Conservation (phyloP, 2,888 invertebrate genomes). For the Druceiella hillmani region DNA sequence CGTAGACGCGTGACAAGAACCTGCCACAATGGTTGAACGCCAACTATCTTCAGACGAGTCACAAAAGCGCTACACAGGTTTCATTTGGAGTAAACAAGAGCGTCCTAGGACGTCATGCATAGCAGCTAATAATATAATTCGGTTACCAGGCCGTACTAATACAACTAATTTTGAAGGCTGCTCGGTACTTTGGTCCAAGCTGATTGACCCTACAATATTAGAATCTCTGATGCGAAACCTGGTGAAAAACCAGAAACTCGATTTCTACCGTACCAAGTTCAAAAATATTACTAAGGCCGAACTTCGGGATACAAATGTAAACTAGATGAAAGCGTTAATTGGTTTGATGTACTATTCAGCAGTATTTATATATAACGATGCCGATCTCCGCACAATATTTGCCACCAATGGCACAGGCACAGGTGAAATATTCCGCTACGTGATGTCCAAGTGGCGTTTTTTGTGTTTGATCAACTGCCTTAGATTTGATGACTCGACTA, state of each 20-base stretch:
- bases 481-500: too few relatives aligned
- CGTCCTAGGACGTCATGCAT: too few relatives aligned
- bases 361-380: constrained; percentile 17
- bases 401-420: too few relatives aligned
- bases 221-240: constrained; percentile 15
- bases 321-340: constrained; percentile 18
- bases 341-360: constrained; percentile 18
- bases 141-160: constrained; percentile 14
- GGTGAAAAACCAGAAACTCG: constrained; percentile 22
- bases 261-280: constrained; percentile 16
- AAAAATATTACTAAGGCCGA: constrained; percentile 10
- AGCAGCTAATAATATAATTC: too few relatives aligned
- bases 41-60: too few relatives aligned
- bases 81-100: too few relatives aligned
- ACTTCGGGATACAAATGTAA: constrained; percentile 16
- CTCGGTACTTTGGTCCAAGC: constrained; percentile 18
- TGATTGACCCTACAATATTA: constrained; percentile 18
- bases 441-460: too few relatives aligned
- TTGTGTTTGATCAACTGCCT: too few relatives aligned
- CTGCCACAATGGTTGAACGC: too few relatives aligned
- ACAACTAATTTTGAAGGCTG: constrained; percentile 19
- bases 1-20: too few relatives aligned
- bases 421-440: too few relatives aligned
- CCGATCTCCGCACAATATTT: constrained; percentile 14
- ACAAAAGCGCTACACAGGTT: too few relatives aligned